Evolutionary conservation across 1,140 invertebrate genomes (phyloP), one percentile per base, ranked within the genome.

Genomic region (Listronotus oregonensis): DNA sequence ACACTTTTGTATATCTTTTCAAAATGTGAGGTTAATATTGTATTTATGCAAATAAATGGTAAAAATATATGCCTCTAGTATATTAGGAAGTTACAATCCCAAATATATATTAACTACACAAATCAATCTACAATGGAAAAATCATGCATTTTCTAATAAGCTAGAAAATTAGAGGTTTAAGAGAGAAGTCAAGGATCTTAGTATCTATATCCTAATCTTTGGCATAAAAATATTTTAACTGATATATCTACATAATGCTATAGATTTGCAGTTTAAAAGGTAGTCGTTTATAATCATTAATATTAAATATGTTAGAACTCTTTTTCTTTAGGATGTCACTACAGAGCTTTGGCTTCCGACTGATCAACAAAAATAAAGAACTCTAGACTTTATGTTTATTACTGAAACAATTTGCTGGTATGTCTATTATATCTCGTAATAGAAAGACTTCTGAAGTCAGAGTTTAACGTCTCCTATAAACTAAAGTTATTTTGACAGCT

Each of bases 251-350:
- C 21, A 27, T 27, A 27, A 27, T 27, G 5, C 5, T 27, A 27
- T 27, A 27, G 5, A n/a, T n/a, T n/a, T n/a, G n/a, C n/a, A 27
- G 21, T 27, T 27, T 27, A 27, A 27, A 27, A 27, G 21, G 21
- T 27, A 27, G 21, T 27, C 21, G 21, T 5, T 27, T 27, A 27
- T 3, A 27, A 27, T 27, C 1, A 27, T 27, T 27, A 27, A 27
- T 27, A 27, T 27, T 27, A 27, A 27, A 27, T 27, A 27, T 5
- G 21, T 59, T 43, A 37, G 44, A 39, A 49, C 52, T 64, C 32
- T 39, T 64, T 57, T 50, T 64, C 62, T 64, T 52, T 64, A 64
- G 62, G n/a, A 14, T 64, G 56, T 64, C 52, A 17, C 37, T 31
- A 17, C 15, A 55, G 14, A 55, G 43, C 43, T n/a, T 46, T 8